These are phyloP conservation scores for Rhipidura dahli DNA, from an alignment of 2,113 vertebrate genomes.

Conservation along the genomic window DNA sequence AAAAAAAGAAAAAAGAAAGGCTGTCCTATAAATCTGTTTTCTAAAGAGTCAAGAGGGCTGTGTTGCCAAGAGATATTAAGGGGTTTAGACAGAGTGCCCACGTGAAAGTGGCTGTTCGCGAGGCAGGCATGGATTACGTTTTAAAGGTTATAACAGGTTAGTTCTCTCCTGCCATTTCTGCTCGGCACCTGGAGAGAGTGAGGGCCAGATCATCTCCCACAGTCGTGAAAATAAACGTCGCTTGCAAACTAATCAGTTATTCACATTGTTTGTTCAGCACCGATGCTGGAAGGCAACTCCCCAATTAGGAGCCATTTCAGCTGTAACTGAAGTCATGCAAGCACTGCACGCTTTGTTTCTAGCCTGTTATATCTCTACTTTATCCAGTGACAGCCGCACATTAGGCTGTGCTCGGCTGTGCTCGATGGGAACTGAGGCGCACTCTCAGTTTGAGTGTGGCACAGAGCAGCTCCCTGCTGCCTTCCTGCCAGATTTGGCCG, in stretches of 20 bases:
- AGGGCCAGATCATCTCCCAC: background rate
- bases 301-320: slow-evolving; percentile 60
- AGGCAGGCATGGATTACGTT: background rate
- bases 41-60: background rate
- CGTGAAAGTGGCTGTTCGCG: slow-evolving; percentile 18
- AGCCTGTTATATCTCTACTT: slow-evolving; percentile 51
- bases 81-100: slow-evolving; percentile 43
- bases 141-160: slow-evolving; percentile 23
- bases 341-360: slow-evolving; percentile 56
- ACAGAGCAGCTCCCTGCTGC: background rate
- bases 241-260: slow-evolving; percentile 20
- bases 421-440: background rate
- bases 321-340: slow-evolving; percentile 33
- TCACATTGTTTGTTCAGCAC: slow-evolving; percentile 24
- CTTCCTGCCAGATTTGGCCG: background rate
- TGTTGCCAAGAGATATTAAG: slow-evolving; percentile 52
- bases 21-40: slow-evolving; percentile 16
- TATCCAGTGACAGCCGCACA: slow-evolving; percentile 37
- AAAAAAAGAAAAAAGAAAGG: background rate
- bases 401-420: background rate
- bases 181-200: background rate
- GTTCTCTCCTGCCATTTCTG: background rate
- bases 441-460: background rate
- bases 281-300: slow-evolving; percentile 43
- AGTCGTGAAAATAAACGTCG: background rate